Evolutionary conservation across 1,140 invertebrate species (phyloP), one percentile per base, ranked within the genome.

Genomic region (Caenorhabditis elegans): DNA sequence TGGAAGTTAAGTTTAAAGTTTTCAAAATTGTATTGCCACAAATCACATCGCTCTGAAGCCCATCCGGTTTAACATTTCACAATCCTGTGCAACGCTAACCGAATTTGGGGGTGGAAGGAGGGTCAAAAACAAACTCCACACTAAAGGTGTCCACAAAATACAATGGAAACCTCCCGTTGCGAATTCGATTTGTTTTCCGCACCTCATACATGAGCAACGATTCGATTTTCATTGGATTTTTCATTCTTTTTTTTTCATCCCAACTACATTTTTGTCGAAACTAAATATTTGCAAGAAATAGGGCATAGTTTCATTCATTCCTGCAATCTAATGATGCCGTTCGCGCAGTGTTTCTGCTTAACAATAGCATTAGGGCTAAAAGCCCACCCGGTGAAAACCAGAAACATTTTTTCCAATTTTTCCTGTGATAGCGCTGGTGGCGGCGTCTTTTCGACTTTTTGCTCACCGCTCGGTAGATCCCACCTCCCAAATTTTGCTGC

Each of bases 341-440:
- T 43, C 31, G 34, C 34, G 17, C 39, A 34, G n/a, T 86, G 47
- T 85, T 70, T 85, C 36, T 70, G 81, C 31, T 80, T 39, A 80
- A 43, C 79, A 53, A 53, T 49, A 51, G 51, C 79, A 47, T 60
- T 55, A 60, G 39, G 28, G 55, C 55, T 17, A 70, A 70, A 70
- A 70, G 34, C 31, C 34, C 60, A 70, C 60, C 60, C 60, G 60
- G 39, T 28, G 8, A 55, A 60, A 79, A 55, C 49, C 31, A 31
- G 31, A 60, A 51, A 43, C 55, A 19, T 36, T 49, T 78, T 49
- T 78, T 22, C n/a, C 47, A 11, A 10, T 10, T n/a, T 31, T 75
- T 39, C 28, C 17, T 78, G 36, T 26, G 31, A 79, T 55, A 51
- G 47, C 34, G n/a, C n/a, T n/a, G n/a, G n/a, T n/a, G 8, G 24